Percentiles rank a stretch among this genome's conserved stretches.
These are phyloP conservation scores for Stictocephala bisonia DNA, from an alignment of 2,888 invertebrate species.

Conservation along the genomic window DNA sequence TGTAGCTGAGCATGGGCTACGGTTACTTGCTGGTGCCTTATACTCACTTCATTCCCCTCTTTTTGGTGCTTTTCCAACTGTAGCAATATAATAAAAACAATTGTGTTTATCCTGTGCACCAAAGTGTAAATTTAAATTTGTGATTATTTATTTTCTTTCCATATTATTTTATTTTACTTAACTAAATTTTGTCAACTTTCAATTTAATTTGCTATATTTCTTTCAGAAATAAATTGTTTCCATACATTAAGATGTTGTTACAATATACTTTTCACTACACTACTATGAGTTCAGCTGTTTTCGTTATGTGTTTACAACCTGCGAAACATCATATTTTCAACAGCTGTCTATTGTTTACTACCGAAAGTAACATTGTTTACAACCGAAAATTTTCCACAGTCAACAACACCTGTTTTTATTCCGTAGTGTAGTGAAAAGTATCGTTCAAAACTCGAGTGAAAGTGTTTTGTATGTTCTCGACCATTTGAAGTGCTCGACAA, in stretches of 20 bases:
- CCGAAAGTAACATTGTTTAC: too few species aligned
- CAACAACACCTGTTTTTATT: too few species aligned
- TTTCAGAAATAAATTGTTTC: conserved; percentile 38
- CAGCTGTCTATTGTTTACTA: too few species aligned
- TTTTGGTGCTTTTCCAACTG: conserved; percentile 37
- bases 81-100: conserved; percentile 25
- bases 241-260: neutral
- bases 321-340: too few species aligned
- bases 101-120: conserved; percentile 39
- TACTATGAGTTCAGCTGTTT: too few species aligned
- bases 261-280: neutral
- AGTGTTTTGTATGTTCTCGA: too few species aligned
- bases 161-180: conserved; percentile 34
- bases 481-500: too few species aligned
- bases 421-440: too few species aligned
- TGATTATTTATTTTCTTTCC: conserved; percentile 28
- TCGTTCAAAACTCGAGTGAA: too few species aligned
- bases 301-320: too few species aligned
- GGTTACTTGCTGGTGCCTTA: conserved; percentile 40
- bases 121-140: conserved; percentile 23
- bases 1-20: conserved; percentile 30
- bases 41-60: conserved; percentile 33
- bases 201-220: conserved; percentile 6
- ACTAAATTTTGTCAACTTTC: conserved; percentile 13
- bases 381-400: too few species aligned